A percentile compares a stretch with the other conserved stretches of the same genome.
phyloP scores from a whole-genome alignment of 1,140 invertebrate species.

The Drosophila ananassae region DNA sequence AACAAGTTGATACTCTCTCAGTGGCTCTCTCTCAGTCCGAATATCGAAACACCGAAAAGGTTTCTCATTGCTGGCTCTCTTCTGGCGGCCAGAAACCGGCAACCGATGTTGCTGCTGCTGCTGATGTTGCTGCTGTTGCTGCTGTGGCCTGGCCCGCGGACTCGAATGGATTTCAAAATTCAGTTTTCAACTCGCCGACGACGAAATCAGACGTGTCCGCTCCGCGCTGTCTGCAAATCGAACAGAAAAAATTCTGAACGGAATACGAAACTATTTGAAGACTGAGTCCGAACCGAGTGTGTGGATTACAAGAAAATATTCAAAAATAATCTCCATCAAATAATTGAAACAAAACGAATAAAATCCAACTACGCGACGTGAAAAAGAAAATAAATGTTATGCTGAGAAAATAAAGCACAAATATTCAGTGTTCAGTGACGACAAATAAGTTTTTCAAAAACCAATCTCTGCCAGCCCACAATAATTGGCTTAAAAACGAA shows the following conservation, averaged over 20 bases:
- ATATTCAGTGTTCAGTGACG: constrained; percentile 33
- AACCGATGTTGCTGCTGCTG: constrained; percentile 20
- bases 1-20: constrained; percentile 10
- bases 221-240: constrained; percentile 51
- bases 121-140: constrained; percentile 2
- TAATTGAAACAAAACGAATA: not conserved
- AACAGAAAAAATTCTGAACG: constrained; percentile 34
- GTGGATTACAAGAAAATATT: constrained; percentile 16
- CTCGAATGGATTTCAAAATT: constrained; percentile 54
- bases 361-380: constrained; percentile 30
- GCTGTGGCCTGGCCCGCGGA: constrained; percentile 7
- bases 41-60: not conserved
- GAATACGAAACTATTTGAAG: constrained; percentile 66
- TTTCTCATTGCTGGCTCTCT: constrained; percentile 3
- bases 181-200: constrained; percentile 72
- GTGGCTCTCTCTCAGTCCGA: not conserved
- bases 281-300: constrained; percentile 27
- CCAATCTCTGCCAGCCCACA: constrained; percentile 3
- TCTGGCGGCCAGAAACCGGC: constrained; percentile 8
- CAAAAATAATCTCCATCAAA: constrained; percentile 29
- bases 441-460: constrained; percentile 15
- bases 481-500: constrained; percentile 24
- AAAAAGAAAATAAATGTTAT: constrained; percentile 22
- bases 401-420: constrained; percentile 17
- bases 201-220: constrained; percentile 63